These are phyloP conservation scores for Burhinus bistriatus DNA, from an alignment of 2,113 vertebrate genomes.

Conservation along the genomic window DNA sequence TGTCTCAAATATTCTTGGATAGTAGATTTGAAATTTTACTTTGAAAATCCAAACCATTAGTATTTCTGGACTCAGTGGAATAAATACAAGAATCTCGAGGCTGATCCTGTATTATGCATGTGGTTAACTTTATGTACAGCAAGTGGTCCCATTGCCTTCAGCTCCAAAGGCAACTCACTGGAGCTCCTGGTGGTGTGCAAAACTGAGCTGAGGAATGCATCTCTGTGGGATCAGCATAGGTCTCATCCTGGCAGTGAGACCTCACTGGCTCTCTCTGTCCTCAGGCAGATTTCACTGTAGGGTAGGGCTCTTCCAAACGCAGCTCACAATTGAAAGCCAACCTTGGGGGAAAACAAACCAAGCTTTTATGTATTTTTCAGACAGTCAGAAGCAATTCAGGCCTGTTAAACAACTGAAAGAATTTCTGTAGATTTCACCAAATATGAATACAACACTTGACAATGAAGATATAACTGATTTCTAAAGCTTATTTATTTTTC, in stretches of 20 bases:
- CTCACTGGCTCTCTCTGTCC: rapidly evolving
- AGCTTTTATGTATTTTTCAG: not conserved
- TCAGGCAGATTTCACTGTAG: not conserved
- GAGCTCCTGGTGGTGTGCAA: not conserved
- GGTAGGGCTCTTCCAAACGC: not conserved
- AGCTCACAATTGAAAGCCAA: not conserved
- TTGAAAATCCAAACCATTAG: not conserved
- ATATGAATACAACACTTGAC: not conserved
- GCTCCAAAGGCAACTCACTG: not conserved
- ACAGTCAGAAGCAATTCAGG: not conserved
- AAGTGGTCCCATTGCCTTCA: not conserved
- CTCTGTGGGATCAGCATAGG: rapidly evolving
- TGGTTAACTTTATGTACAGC: not conserved
- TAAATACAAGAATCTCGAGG: not conserved
- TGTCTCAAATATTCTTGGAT: not conserved
- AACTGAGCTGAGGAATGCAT: not conserved
- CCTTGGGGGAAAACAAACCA: not conserved
- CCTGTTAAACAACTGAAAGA: not conserved
- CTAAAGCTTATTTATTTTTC: not conserved
- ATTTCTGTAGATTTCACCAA: not conserved
- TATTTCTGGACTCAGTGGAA: not conserved
- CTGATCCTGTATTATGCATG: not conserved
- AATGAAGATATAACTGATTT: not conserved
- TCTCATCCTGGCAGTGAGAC: not conserved
- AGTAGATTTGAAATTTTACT: not conserved